A percentile compares a stretch with the other conserved stretches of the same genome.
These are phyloP conservation scores for Empidonax traillii DNA, from an alignment of 2,113 vertebrate species.

Conservation along the genomic window DNA sequence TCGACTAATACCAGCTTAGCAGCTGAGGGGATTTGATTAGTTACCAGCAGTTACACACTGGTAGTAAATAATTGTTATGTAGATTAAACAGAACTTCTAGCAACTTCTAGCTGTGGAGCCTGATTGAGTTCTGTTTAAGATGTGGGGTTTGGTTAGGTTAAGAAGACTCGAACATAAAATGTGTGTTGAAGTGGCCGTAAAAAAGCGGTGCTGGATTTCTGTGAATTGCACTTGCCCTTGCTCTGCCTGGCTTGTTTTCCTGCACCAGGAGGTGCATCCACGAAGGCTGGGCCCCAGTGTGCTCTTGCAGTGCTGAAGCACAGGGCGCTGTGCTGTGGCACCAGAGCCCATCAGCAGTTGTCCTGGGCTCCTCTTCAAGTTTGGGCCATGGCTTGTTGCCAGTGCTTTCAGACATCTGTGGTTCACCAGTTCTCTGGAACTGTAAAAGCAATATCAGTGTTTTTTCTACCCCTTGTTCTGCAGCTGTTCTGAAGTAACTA, in stretches of 20 bases:
- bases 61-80: neutral
- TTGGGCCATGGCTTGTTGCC: neutral
- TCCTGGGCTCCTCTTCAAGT: neutral
- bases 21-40: neutral
- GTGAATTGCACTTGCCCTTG: neutral
- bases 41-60: neutral
- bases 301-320: neutral
- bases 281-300: neutral
- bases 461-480: neutral
- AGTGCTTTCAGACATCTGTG: neutral
- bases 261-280: neutral
- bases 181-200: neutral
- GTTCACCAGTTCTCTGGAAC: neutral
- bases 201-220: neutral
- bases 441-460: neutral
- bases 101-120: neutral
- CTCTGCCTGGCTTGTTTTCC: neutral
- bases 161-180: neutral
- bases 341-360: neutral
- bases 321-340: neutral
- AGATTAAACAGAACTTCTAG: neutral
- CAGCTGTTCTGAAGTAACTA: neutral
- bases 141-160: neutral
- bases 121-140: neutral
- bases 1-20: slow-evolving; percentile 5